phyloP scores from a whole-genome alignment of 2,888 invertebrate genomes.

The Leptura quadrifasciata region DNA sequence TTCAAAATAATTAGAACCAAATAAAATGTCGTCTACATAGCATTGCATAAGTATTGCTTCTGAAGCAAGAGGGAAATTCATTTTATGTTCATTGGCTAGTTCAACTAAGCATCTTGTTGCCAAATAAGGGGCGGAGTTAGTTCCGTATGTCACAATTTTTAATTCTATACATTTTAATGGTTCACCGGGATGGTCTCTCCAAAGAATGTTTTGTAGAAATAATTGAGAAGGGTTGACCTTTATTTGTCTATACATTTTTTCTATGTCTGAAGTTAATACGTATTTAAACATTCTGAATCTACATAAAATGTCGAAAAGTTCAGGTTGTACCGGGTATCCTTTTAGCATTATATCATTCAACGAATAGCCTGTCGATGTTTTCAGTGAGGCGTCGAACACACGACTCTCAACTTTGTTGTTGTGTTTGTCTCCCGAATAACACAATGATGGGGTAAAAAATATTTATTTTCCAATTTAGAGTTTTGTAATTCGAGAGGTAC shows the following conservation, averaged over 20 bases:
- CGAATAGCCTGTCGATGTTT: conserved; percentile 3
- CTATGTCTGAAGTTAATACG: too few species aligned
- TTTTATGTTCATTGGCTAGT: too few species aligned
- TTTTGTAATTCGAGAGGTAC: too few species aligned
- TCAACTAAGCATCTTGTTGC: not conserved
- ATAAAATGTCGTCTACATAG: conserved; percentile 18
- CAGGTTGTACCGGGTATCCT: too few species aligned
- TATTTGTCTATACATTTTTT: too few species aligned
- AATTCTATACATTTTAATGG: conserved; percentile 12
- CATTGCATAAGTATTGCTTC: conserved; percentile 11
- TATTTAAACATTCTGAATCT: too few species aligned
- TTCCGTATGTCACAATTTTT: conserved; percentile 8
- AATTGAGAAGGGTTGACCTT: too few species aligned
- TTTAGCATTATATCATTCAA: too few species aligned
- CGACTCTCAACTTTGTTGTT: not conserved
- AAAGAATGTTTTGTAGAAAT: too few species aligned
- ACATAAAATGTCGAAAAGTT: too few species aligned
- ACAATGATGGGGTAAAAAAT: conserved; percentile 43
- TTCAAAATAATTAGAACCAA: too few species aligned
- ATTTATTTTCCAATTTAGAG: too few species aligned
- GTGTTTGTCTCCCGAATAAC: conserved; percentile 1
- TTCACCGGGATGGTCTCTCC: not conserved
- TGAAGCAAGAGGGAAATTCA: not conserved
- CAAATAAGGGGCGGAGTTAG: conserved; percentile 8
- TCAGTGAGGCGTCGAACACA: conserved; percentile 4